These are phyloP conservation scores for Mellilla xanthometata DNA, from an alignment of 2,888 invertebrate genomes.

Conservation along the genomic window DNA sequence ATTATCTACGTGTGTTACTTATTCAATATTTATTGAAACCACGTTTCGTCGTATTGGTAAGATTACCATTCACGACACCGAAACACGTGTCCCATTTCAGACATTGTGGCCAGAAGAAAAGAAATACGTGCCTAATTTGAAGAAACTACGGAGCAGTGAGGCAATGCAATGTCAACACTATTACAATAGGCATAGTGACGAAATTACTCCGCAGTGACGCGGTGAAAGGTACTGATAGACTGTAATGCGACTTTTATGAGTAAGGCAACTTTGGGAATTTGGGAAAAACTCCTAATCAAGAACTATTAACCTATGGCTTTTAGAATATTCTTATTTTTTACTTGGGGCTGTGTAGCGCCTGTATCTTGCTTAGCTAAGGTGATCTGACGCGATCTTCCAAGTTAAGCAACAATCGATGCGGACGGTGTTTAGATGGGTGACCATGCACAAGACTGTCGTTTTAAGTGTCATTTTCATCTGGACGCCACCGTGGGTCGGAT, in stretches of 20 bases:
- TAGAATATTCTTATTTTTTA: too few relatives aligned
- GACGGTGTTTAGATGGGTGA: too few relatives aligned
- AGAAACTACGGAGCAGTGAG: slow-evolving; percentile 25
- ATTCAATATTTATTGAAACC: too few relatives aligned
- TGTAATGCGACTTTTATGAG: not conserved
- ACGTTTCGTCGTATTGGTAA: not conserved
- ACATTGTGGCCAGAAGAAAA: slow-evolving; percentile 22
- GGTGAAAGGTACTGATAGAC: slow-evolving; percentile 13
- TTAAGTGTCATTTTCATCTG: too few relatives aligned
- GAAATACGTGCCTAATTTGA: slow-evolving; percentile 40
- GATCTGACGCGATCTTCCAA: too few relatives aligned
- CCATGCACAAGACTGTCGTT: too few relatives aligned
- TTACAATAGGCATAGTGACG: slow-evolving; percentile 31
- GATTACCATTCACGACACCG: slow-evolving; percentile 1
- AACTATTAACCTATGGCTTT: too few relatives aligned
- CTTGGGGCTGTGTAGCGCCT: too few relatives aligned
- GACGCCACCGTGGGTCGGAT: too few relatives aligned
- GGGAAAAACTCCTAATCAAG: not conserved
- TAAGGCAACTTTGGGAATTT: not conserved
- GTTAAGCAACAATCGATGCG: too few relatives aligned
- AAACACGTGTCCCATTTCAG: slow-evolving; percentile 5
- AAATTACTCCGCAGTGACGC: slow-evolving; percentile 31
- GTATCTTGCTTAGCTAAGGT: too few relatives aligned
- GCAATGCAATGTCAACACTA: slow-evolving; percentile 49
- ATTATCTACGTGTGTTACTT: too few relatives aligned